phyloP scores from a whole-genome alignment of 2,113 vertebrate species.

The Coptodon rendalli region DNA sequence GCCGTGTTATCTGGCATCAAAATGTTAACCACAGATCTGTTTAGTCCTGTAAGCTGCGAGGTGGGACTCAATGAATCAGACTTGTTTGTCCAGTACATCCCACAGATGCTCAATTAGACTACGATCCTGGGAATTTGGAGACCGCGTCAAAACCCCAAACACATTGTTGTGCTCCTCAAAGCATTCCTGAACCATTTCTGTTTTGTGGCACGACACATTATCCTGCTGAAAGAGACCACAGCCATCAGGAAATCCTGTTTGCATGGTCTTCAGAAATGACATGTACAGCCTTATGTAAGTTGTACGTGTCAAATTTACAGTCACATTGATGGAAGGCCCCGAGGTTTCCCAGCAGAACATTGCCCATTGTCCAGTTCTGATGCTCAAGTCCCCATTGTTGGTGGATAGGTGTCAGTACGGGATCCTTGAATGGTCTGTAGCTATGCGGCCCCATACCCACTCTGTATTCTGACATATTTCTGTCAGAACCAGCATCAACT shows the following conservation, averaged over 20 bases:
- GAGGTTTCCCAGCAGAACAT: background rate
- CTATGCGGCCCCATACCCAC: background rate
- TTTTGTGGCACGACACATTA: background rate
- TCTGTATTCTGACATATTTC: background rate
- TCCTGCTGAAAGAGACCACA: background rate
- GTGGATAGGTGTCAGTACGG: background rate
- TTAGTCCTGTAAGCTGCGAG: background rate
- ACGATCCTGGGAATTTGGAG: background rate
- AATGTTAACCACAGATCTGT: background rate
- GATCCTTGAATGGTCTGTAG: background rate
- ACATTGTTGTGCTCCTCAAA: background rate
- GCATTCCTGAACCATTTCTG: background rate
- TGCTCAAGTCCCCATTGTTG: background rate
- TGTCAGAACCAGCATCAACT: background rate
- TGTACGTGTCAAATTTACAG: background rate
- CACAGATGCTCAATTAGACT: background rate
- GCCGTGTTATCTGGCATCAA: background rate
- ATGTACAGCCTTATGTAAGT: background rate
- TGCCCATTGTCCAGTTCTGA: background rate
- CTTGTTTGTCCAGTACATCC: background rate
- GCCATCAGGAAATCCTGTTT: background rate
- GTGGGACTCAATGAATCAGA: background rate
- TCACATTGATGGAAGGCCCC: background rate
- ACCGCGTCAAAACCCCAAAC: background rate
- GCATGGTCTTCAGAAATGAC: background rate